Evolutionary conservation across 2,797 vertebrate genomes (phyloP).

Genomic region (Halcyon badia): DNA sequence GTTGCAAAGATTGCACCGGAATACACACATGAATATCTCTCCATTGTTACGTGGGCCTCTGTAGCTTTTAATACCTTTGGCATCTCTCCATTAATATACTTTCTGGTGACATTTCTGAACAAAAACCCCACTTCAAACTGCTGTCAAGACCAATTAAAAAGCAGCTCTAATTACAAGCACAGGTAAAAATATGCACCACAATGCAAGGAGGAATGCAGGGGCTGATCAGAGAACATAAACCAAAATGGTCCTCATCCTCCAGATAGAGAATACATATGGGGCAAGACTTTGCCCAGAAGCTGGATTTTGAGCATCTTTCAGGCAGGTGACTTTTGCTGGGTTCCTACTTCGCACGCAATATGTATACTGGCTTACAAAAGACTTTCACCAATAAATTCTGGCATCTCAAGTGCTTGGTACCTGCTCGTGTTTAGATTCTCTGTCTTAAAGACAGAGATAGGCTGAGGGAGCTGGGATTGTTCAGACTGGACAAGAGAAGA

Average conservation of each 20-base stretch:
- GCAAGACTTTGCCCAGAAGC: not conserved
- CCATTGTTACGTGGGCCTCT: not conserved
- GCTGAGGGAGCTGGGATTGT: too few species aligned
- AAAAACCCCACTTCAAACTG: not conserved
- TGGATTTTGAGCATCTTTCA: not conserved
- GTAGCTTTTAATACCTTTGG: not conserved
- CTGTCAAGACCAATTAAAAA: not conserved
- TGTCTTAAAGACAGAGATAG: not conserved
- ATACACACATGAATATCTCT: not conserved
- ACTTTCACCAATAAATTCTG: not conserved
- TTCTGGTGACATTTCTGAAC: not conserved
- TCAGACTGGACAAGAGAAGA: too few species aligned
- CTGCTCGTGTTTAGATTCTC: not conserved
- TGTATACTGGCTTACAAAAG: fast-evolving
- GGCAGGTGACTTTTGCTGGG: not conserved
- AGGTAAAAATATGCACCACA: not conserved
- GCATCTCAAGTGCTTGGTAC: not conserved
- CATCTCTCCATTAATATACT: not conserved
- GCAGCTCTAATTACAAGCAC: not conserved
- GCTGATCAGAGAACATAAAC: fast-evolving
- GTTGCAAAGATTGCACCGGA: not conserved
- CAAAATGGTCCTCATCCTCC: not conserved
- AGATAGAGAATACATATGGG: not conserved
- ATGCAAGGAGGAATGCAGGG: not conserved
- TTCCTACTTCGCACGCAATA: not conserved